These are phyloP conservation scores for Tinea trinotella DNA, from an alignment of 2,888 invertebrate genomes.

Conservation along the genomic window DNA sequence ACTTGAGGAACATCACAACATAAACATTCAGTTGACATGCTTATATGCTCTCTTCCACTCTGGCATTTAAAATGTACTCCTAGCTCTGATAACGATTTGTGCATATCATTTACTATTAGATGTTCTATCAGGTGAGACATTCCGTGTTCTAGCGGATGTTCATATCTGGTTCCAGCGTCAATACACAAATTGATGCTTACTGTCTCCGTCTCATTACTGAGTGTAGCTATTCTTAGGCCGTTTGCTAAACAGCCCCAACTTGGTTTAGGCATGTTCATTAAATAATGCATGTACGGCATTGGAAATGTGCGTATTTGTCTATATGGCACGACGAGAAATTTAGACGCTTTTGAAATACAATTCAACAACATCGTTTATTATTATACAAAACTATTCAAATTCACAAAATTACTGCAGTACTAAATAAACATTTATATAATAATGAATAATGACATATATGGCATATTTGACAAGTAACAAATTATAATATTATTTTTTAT, in stretches of 20 bases:
- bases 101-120: slow-evolving; percentile 41
- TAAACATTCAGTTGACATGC: background rate
- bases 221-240: background rate
- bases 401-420: no score
- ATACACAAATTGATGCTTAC: slow-evolving; percentile 38
- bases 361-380: no score
- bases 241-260: background rate
- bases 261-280: slow-evolving; percentile 2
- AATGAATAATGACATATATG: no score
- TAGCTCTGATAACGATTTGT: background rate
- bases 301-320: background rate
- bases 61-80: background rate
- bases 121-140: slow-evolving; percentile 52
- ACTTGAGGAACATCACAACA: slow-evolving; percentile 24
- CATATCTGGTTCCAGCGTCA: slow-evolving; percentile 46
- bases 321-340: background rate
- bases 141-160: slow-evolving; percentile 40
- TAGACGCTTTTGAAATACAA: background rate
- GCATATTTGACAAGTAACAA: no score
- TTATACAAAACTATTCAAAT: no score
- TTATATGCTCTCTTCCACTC: background rate
- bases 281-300: slow-evolving; percentile 1
- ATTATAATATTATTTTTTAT: no score
- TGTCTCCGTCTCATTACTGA: slow-evolving; percentile 20
- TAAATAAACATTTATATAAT: no score